phyloP scores from a whole-genome alignment of 2,113 vertebrate genomes.

The Myanophis thanlyinensis region DNA sequence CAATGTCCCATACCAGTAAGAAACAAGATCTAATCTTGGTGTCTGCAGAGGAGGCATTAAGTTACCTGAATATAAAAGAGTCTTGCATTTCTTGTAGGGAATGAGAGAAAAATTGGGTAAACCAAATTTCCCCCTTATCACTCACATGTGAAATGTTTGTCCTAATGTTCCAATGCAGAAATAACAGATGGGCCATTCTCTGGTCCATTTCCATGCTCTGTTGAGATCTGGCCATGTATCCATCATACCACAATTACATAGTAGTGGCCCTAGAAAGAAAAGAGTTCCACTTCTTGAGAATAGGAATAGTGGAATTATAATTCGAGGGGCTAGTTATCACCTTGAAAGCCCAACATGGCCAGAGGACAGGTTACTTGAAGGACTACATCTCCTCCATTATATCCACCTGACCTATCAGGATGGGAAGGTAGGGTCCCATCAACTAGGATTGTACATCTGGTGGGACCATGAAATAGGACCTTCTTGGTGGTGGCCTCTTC shows the following conservation, averaged over 20 bases:
- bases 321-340: too few species aligned
- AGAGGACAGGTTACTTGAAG: too few species aligned
- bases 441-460: not conserved
- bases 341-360: too few species aligned
- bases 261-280: not conserved
- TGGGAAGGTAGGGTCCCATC: not conserved
- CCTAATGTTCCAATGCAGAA: slow-evolving; percentile 64
- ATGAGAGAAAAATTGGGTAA: not conserved
- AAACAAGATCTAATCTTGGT: slow-evolving; percentile 48
- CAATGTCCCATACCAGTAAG: slow-evolving; percentile 59
- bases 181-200: slow-evolving; percentile 41
- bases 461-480: too few species aligned
- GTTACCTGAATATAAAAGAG: slow-evolving; percentile 39
- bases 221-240: not conserved
- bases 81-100: not conserved
- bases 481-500: too few species aligned
- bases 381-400: too few species aligned
- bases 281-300: not conserved
- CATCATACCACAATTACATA: not conserved
- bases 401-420: not conserved
- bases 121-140: not conserved
- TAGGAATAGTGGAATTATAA: not conserved
- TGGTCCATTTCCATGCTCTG: not conserved
- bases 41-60: slow-evolving; percentile 7
- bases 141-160: slow-evolving; percentile 31